These are phyloP conservation scores for Brachyrhaphis roseni DNA, from an alignment of 2,797 vertebrate species.

Conservation along the genomic window DNA sequence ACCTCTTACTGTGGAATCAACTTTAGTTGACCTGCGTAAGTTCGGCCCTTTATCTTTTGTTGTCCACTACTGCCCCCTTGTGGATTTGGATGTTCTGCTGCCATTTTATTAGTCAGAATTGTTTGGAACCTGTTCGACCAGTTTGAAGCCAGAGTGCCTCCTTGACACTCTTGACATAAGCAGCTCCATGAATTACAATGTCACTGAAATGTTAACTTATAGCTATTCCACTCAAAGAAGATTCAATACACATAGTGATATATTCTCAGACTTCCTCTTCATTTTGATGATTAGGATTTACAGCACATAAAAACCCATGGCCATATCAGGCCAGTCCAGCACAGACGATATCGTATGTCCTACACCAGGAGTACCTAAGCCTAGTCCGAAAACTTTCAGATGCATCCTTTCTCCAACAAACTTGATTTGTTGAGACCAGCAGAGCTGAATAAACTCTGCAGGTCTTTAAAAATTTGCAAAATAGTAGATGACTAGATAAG, in stretches of 20 bases:
- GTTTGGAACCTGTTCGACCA: background rate
- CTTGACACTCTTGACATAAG: background rate
- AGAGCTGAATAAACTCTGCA: background rate
- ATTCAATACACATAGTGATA: background rate
- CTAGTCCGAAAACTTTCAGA: background rate
- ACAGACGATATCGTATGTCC: background rate
- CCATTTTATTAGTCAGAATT: background rate
- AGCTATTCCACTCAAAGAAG: background rate
- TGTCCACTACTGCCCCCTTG: constrained; percentile 52
- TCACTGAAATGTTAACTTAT: background rate
- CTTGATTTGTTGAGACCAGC: background rate
- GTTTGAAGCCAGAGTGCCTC: background rate
- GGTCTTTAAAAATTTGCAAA: background rate
- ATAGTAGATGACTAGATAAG: background rate
- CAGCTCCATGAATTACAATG: background rate
- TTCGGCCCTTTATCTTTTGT: rapidly evolving
- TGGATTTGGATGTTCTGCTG: constrained; percentile 21
- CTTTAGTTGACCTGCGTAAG: constrained; percentile 30
- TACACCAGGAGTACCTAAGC: background rate
- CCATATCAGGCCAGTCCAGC: background rate
- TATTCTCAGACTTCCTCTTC: background rate
- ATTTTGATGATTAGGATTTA: background rate
- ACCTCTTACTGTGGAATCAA: constrained; percentile 39
- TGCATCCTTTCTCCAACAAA: background rate
- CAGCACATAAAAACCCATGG: background rate